Base-by-base conservation (phyloP, 2,797 vertebrate genomes). In the Pseudotriccus pelzelni region DNA sequence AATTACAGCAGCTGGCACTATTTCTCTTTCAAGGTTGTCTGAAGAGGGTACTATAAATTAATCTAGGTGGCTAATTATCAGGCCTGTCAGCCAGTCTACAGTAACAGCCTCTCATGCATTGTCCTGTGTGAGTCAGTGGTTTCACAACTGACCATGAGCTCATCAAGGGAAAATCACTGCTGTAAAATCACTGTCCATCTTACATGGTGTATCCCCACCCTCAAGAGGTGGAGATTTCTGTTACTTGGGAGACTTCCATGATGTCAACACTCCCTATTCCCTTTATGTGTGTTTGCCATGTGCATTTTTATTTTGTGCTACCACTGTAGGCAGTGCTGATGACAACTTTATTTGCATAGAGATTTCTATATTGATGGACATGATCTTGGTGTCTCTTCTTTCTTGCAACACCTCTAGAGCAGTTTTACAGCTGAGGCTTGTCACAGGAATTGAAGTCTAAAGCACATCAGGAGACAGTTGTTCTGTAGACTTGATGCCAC, bases 391-490 rank as follows among this genome's bases (percentile, higher is more conserved):
- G 49, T 27, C 37, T 58, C 39, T 76, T 92, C 49, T 62, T 89
- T 78, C 32, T 67, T 84, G 83, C 73, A 96, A 81, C 91, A 58
- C 36, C 49, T 89, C 93, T 95, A 90, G 58, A 93, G 82, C 47
- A 86, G 78, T 92, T 95, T 96, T 95, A 94, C 89, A 92, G 77
- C 77, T 64, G 63, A 94, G 66, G 62, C 82, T 79, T 94, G 70
- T 93, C 89, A 63, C 53, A 91, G 91, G 69, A 96, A 81, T 83
- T 91, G 93, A 95, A 91, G 30, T 86, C 72, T 96, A 91, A 77
- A 2, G 20, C 32, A 28, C 58, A 82, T 96, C 89, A 93, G 83
- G 66, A 95, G 90, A 64, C 50, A 76, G 66, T 84, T 93, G 50
- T 91, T 76, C 52, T 73, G 36, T 23, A 55, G 56, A 43, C 36